Evolutionary conservation across 2,888 invertebrate genomes (phyloP).

Genomic region (Prenolepis imparis): DNA sequence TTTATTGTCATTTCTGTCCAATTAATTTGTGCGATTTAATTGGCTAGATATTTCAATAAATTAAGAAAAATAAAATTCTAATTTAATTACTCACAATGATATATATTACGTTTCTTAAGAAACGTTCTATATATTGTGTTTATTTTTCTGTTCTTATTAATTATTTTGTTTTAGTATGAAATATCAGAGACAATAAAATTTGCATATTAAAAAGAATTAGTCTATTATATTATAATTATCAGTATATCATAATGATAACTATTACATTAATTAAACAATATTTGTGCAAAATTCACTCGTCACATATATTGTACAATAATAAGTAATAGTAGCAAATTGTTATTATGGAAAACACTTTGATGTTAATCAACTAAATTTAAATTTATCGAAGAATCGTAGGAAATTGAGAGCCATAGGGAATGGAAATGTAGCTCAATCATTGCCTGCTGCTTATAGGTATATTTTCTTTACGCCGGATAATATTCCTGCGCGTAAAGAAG

Average conservation of each 20-base stretch:
- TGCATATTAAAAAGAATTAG: background rate
- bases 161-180: background rate
- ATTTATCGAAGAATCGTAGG: background rate
- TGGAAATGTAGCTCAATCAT: background rate
- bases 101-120: background rate
- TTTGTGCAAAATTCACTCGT: background rate
- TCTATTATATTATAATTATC: background rate
- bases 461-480: background rate
- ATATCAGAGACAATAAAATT: background rate
- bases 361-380: no score
- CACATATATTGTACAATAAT: background rate
- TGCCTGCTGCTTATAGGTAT: background rate
- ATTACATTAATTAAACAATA: background rate
- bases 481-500: background rate
- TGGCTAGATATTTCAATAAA: background rate
- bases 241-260: background rate
- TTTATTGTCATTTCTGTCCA: background rate
- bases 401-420: background rate
- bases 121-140: background rate
- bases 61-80: background rate
- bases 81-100: background rate
- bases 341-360: background rate
- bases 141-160: slow-evolving; percentile 1
- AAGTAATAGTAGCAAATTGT: background rate
- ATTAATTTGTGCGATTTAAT: slow-evolving; percentile 12